Conservation (phyloP, 2,888 invertebrate species). For the Sicus ferrugineus region DNA sequence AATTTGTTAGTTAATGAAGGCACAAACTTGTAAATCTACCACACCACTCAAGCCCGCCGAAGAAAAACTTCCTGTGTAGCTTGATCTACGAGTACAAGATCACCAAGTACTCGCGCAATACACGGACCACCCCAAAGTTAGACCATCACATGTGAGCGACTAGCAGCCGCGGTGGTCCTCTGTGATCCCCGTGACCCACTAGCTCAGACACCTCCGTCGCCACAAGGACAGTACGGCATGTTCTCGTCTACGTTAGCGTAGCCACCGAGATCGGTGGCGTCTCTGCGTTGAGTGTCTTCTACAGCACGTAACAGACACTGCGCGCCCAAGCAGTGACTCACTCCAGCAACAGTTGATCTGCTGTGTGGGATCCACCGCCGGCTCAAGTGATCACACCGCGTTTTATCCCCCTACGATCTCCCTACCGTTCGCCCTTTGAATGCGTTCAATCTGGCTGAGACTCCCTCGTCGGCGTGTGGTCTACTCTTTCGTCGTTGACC, state of each 20-base stretch:
- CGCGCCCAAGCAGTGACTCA: slow-evolving; percentile 17
- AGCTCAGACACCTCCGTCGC: not conserved
- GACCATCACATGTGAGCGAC: not conserved
- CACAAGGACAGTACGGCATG: not conserved
- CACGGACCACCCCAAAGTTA: slow-evolving; percentile 49
- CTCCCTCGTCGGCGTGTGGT: slow-evolving; percentile 46
- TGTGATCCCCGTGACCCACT: slow-evolving; percentile 6
- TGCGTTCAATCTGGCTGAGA: not conserved
- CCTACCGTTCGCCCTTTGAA: not conserved
- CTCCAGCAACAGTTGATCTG: slow-evolving; percentile 21
- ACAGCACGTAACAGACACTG: not conserved
- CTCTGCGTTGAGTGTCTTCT: slow-evolving; percentile 4
- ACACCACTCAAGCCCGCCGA: not conserved
- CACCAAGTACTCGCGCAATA: slow-evolving; percentile 43
- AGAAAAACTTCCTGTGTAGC: slow-evolving; percentile 44
- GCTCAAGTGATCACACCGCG: not conserved
- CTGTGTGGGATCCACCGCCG: slow-evolving; percentile 29
- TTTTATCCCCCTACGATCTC: not conserved
- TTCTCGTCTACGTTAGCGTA: not conserved
- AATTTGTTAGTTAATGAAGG: too few relatives aligned
- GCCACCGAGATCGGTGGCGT: slow-evolving; percentile 14
- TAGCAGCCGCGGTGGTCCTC: slow-evolving; percentile 37
- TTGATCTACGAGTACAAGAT: slow-evolving; percentile 15
- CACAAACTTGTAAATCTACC: slow-evolving; percentile 30
- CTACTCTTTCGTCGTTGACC: slow-evolving; percentile 27